Base-by-base conservation (phyloP, 2,888 invertebrate genomes). In the Andrena dorsata region DNA sequence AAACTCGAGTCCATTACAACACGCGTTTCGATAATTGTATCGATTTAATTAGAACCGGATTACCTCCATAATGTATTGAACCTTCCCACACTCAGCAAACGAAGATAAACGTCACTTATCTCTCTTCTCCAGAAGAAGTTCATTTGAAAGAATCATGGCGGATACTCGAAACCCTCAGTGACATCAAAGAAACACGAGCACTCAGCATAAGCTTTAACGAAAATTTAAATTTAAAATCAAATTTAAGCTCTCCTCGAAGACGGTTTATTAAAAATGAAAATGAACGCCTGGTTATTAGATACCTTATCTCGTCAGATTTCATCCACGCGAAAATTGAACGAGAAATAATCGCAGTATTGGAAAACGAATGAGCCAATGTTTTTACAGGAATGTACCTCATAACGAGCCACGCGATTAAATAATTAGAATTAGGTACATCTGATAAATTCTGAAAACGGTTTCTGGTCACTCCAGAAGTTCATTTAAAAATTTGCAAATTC, bases 401-500 rank as follows among this genome's bases (percentile, higher is more conserved):
- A 30, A 10, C 13, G 35, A 28, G 5, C 10, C 7, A 4, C 7
- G 6, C 28, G n/a, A 56, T 2, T 5, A 3, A 4, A 26, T 23
- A 7, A 70, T n/a, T 23, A 1, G 23, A 20, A 70, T 76, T 47
- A n/a, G n/a, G n/a, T n/a, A 56, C 10, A 16, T 10, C n/a, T 8
- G 30, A 2, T 53, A 74, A 66, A 53, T 41, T 66, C 6, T 4
- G 2, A 6, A 7, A 53, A 56, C 20, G 56, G n/a, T 76, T 64
- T 47, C 28, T 16, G 23, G 64, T 75, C 61, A 20, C 23, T 10
- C 13, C 30, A 2, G 56, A 7, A 23, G 58, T 35, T 26, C 16
- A 30, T 60, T 77, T 53, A 41, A 78, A 41, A 78, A 63, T 20
- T 80, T 47, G 53, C 53, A 53, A 30, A 78, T 64, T 71, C 71